Evolutionary conservation across 1,140 invertebrate species (phyloP).

Genomic region (Hestina assimilis): DNA sequence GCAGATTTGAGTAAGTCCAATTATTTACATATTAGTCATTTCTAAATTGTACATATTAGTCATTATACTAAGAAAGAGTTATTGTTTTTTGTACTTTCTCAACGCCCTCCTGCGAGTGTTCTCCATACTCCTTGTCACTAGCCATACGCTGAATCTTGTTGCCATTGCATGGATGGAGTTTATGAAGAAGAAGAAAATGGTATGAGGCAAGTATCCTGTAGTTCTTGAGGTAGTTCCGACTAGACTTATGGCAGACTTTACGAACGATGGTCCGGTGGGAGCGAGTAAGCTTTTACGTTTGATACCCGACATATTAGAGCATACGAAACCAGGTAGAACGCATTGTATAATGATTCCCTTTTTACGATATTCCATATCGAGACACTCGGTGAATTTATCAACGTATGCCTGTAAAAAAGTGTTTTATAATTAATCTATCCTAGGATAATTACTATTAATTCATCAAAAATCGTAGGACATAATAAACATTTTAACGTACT

Average conservation of each 20-base stretch:
- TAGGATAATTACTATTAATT: background rate
- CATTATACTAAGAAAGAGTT: conserved; percentile 29
- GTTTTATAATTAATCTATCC: background rate
- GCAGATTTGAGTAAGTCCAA: conserved; percentile 3
- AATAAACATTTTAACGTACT: no score
- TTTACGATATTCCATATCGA: conserved; percentile 87
- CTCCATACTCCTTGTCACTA: conserved; percentile 81
- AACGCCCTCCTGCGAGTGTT: conserved; percentile 63
- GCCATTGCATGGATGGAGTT: conserved; percentile 75
- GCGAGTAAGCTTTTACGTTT: conserved; percentile 87
- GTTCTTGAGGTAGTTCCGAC: conserved; percentile 86
- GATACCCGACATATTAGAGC: conserved; percentile 94
- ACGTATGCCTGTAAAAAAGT: conserved; percentile 84
- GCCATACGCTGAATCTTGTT: conserved; percentile 78
- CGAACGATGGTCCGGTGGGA: conserved; percentile 88
- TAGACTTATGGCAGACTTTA: conserved; percentile 86
- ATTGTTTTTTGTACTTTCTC: conserved; percentile 63
- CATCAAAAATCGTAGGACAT: no score
- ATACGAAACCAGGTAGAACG: conserved; percentile 92
- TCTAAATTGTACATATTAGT: no score
- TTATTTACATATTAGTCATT: no score
- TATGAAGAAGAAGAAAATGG: conserved; percentile 81
- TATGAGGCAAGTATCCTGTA: conserved; percentile 89
- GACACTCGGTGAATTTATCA: conserved; percentile 89
- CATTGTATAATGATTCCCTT: conserved; percentile 91